Base-by-base conservation (phyloP, 1,140 invertebrate genomes). In the Penaeus indicus region DNA sequence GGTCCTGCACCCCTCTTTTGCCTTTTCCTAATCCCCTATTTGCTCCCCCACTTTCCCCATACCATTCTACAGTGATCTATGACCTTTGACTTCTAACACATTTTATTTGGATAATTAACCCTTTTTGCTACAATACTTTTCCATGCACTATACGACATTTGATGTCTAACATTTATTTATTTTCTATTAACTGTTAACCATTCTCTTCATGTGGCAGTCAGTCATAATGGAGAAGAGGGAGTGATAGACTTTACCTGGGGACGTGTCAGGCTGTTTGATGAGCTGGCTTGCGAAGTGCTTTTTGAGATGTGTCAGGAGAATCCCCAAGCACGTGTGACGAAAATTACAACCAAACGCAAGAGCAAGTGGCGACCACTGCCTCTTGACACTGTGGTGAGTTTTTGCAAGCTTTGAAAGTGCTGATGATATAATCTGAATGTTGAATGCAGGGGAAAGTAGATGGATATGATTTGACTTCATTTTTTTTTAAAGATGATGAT, bases 281-380 rank as follows among this genome's bases (percentile, higher is more conserved):
- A 97, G 93, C 92, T 93, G 75, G 38, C 54, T 78, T 91, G 88
- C 84, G 63, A 80, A 89, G 87, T 91, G 75, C 88, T 92, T 89
- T 92, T 91, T 91, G 80, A 92, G 63, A 83, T 85, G 10, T 97
- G 96, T 89, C 91, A 94, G 77, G 96, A 98, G 92, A 95, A 95
- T 91, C 96, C 96, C 10, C 93, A 93, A 38, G 98, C 98, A 0
- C 96, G 93, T 75, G 97, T 99, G 0, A 94, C 95, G 86, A 96
- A 95, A 91, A 95, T 99, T 8, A 95, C 94, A 27, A 96, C 95
- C 67, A 98, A 98, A 93, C 97, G 96, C 0, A 99, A 99, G 93
- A 96, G 95, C 84, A 99, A 99, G 94, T 99, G 97, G 98, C 94
- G 99, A 92, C 99, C 99, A 22, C 92, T 96, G 69, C 97, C 99